Evolutionary conservation across 1,140 invertebrate species (phyloP), one percentile per base, ranked within the genome.

Genomic region (Nixonia krombeini): DNA sequence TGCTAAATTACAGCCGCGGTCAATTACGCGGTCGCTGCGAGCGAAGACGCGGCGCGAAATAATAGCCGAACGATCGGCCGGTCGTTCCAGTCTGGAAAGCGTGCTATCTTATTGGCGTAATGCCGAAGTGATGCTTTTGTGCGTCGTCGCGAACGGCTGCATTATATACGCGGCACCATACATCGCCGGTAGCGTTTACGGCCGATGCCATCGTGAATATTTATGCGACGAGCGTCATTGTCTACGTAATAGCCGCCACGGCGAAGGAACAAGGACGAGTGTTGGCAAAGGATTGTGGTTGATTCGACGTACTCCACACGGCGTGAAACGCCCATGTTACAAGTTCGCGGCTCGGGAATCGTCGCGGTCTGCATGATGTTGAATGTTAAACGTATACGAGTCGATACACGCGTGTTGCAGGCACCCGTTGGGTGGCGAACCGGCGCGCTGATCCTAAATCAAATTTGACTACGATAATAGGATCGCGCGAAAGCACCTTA

Each of bases 171-270:
- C 12, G 42, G 50, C 51, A 59, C 55, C 41, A 59, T 44, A 59
- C 66, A 73, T 69, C 71, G 63, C 79, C 76, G 66, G 81, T 81
- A 83, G 80, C 81, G 76, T 84, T 83, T 82, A 83, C 76, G 74
- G 71, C 70, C 74, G 75, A 75, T 65, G 73, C 72, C 74, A 72
- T 79, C 75, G 76, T 82, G 82, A 84, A 84, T 84, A 84, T 84
- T 83, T 83, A 84, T 82, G 80, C 75, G 65, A 59, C 68, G 70
- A 76, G 75, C 76, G 80, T 83, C 80, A 80, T 79, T 74, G 75
- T 82, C 78, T 76, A 76, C 78, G 79, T 83, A 83, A 83, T 83
- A 77, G 76, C 70, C 59, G 70, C 66, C 72, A 74, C 69, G 65
- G 47, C 68, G 52, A 33, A 62, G 52, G 57, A 64, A 72, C 52